Evolutionary conservation across 37 sponge, comb jelly and placozoan genomes (phyloP).

Genomic region (Axinella damicornis): DNA sequence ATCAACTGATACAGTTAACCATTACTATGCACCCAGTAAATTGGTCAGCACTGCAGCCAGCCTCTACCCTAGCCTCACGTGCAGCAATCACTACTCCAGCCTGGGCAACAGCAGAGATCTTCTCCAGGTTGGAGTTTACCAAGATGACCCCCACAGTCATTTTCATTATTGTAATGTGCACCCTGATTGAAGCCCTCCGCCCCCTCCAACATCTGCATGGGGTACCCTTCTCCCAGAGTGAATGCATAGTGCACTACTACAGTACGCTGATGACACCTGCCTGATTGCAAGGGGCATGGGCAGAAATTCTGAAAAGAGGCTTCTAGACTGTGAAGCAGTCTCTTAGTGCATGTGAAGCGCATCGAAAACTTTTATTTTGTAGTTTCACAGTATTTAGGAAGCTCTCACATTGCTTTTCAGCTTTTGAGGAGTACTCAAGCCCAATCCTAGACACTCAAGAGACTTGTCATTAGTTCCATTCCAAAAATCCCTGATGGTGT

Average conservation of each 20-base stretch:
- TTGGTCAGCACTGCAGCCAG: constrained; percentile 3
- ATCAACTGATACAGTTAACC: constrained; percentile 41
- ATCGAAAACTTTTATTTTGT: no score
- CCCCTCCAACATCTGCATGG: not conserved
- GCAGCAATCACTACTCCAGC: constrained; percentile 19
- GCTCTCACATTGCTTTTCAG: no score
- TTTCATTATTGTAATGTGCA: constrained; percentile 43
- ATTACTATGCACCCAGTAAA: constrained; percentile 34
- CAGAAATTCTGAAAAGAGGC: no score
- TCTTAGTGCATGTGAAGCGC: no score
- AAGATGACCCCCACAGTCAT: constrained; percentile 48
- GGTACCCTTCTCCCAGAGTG: not conserved
- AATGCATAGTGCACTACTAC: not conserved
- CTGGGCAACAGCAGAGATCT: constrained; percentile 23
- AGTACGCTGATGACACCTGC: constrained; percentile 44
- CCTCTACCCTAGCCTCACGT: constrained; percentile 27
- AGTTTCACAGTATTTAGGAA: no score
- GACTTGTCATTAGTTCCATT: no score
- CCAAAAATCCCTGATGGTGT: no score
- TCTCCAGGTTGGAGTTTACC: constrained; percentile 30
- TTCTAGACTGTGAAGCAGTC: no score
- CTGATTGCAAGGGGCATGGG: constrained; percentile 17
- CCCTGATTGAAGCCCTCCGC: constrained; percentile 23
- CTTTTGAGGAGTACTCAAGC: no score
- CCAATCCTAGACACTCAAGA: no score